Evolutionary conservation across 1,140 invertebrate genomes (phyloP), one percentile per base, ranked within the genome.

Genomic region (Eurytemora carolleeae): DNA sequence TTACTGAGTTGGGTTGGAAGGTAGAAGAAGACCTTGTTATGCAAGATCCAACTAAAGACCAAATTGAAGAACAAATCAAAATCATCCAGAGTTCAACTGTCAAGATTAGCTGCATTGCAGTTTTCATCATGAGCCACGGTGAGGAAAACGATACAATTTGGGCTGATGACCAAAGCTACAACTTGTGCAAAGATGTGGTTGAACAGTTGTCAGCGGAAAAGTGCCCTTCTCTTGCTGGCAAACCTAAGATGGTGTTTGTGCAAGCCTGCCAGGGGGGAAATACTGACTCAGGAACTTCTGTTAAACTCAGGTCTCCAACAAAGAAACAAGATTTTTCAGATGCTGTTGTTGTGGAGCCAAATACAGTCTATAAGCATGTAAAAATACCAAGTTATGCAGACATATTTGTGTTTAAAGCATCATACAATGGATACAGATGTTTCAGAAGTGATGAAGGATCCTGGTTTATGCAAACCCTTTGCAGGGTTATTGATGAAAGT

Each of bases 381-480:
- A n/a, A n/a, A n/a, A 61, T 61, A 22, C 59, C 59, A 3, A 53
- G 19, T 17, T 54, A 61, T 23, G 16, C 31, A 15, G 59, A 61
- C 24, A 18, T 61, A 20, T 24, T 61, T 24, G 55, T 61, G 16
- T 61, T 31, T 18, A 21, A 18, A 54, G 59, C 59, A 22, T 18
- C 59, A 18, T 61, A 56, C 20, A 20, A 18, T 24, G 59, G 59
- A 20, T 53, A 61, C 19, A 55, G 20, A 17, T 61, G 44, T 17
- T 61, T 61, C 22, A 24, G 59, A 22, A 21, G 18, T 18, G 55
- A 61, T 7, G 20, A n/a, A 19, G 59, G 59, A 53, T 44, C 24
- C 20, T 61, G 59, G 59, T 61, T 61, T 18, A 61, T 61, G 15
- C 59, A 61, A 61, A 24, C 31, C n/a, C 22, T 61, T 23, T 61